phyloP scores from a whole-genome alignment of 2,888 invertebrate species.

The Acleris sparsana region DNA sequence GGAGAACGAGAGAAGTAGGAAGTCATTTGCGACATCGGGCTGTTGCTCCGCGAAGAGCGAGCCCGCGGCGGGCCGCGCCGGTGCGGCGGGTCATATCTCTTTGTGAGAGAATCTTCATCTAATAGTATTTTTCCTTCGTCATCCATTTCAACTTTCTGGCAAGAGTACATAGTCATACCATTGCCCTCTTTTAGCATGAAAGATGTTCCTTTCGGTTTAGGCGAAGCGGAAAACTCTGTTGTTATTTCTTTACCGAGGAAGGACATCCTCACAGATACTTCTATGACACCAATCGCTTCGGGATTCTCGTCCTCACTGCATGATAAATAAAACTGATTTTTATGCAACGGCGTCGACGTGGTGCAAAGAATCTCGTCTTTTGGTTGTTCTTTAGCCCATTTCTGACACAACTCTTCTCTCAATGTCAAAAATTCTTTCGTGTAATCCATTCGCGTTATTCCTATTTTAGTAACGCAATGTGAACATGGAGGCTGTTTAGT shows the following conservation, averaged over 20 bases:
- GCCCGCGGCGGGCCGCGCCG: conserved; percentile 7
- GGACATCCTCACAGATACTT: conserved; percentile 72
- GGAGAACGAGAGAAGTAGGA: conserved; percentile 44
- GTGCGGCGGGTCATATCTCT: conserved; percentile 48
- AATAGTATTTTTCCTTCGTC: conserved; percentile 72
- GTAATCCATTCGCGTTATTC: conserved; percentile 69
- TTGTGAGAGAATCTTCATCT: conserved; percentile 66
- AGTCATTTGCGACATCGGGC: conserved; percentile 53
- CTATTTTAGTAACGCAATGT: conserved; percentile 68
- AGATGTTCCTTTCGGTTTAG: conserved; percentile 62
- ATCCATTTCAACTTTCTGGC: conserved; percentile 78
- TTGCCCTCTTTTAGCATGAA: conserved; percentile 67
- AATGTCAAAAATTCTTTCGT: conserved; percentile 63
- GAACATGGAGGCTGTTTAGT: conserved; percentile 75
- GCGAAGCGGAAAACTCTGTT: conserved; percentile 67
- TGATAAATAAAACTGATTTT: conserved; percentile 69
- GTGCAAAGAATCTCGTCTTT: conserved; percentile 71
- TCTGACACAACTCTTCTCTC: conserved; percentile 69
- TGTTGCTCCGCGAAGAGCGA: conserved; percentile 45
- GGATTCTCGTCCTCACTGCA: conserved; percentile 60
- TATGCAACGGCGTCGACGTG: conserved; percentile 68
- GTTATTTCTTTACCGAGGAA: conserved; percentile 78
- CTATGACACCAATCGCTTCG: conserved; percentile 73
- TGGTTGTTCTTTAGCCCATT: conserved; percentile 70
- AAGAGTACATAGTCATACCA: conserved; percentile 75